phyloP scores from a whole-genome alignment of 1,140 invertebrate genomes.

The Hesperophylax magnus region DNA sequence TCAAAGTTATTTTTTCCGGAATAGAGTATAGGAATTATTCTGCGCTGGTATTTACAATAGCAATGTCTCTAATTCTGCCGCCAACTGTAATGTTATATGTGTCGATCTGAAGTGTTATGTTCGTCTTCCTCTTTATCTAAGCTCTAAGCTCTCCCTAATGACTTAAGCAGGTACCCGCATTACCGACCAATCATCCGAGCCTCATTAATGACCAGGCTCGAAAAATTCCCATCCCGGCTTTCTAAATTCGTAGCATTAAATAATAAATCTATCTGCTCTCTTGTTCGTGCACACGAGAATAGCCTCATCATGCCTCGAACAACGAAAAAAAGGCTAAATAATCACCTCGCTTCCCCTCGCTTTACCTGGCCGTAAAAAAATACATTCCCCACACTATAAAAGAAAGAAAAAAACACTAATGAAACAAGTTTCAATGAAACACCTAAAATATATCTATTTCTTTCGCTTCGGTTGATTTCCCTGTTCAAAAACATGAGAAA shows the following conservation, averaged over 20 bases:
- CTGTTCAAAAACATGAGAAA: no score
- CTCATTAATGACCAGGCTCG: neutral
- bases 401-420: neutral
- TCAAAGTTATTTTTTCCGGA: no score
- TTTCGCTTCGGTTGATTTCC: neutral
- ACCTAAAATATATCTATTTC: neutral
- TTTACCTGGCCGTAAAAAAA: constrained; percentile 26
- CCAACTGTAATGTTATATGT: no score
- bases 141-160: neutral
- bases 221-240: constrained; percentile 19
- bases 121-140: neutral
- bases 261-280: constrained; percentile 13
- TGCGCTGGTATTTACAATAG: no score
- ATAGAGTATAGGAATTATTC: no score
- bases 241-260: constrained; percentile 17
- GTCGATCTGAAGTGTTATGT: neutral
- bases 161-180: no score
- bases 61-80: no score
- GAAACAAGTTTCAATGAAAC: neutral
- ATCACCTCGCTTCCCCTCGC: neutral
- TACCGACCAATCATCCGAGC: no score
- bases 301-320: constrained; percentile 1
- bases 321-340: constrained; percentile 23
- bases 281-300: constrained; percentile 9
- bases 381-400: constrained; percentile 9